phyloP scores from a whole-genome alignment of 2,797 vertebrate genomes.

The Sarcophilus harrisii region DNA sequence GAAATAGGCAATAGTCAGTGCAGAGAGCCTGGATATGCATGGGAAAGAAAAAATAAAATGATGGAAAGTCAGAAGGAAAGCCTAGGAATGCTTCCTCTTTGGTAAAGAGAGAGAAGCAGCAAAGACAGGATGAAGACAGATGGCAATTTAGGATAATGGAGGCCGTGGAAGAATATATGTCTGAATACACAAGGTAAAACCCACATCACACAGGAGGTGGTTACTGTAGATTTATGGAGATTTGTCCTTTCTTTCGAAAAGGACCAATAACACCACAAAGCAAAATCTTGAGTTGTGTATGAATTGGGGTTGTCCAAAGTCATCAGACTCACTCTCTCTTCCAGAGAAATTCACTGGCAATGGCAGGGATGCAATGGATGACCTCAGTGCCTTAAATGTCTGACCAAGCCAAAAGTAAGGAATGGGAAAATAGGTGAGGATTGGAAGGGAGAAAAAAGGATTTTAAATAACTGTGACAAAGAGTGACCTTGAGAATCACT shows the following conservation, averaged over 20 bases:
- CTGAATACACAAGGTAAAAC: background rate
- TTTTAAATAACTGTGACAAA: background rate
- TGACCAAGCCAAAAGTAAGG: background rate
- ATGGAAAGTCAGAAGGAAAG: background rate
- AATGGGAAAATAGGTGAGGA: background rate
- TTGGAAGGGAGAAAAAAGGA: background rate
- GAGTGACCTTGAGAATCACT: background rate
- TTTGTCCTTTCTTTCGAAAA: background rate
- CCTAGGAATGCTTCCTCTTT: background rate
- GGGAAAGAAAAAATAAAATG: background rate
- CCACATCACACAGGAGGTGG: background rate
- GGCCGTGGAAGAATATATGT: background rate
- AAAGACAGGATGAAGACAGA: background rate
- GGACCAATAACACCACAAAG: background rate
- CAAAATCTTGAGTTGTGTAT: background rate
- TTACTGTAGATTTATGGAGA: background rate
- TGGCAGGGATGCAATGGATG: background rate
- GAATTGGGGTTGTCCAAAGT: background rate
- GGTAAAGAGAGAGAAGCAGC: background rate
- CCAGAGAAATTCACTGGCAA: background rate
- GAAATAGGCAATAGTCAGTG: background rate
- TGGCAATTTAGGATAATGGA: background rate
- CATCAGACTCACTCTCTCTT: background rate
- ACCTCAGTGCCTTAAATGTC: no score
- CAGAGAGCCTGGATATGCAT: background rate